Conservation (phyloP, 2,113 vertebrate species). For the Lepisosteus osseus region DNA sequence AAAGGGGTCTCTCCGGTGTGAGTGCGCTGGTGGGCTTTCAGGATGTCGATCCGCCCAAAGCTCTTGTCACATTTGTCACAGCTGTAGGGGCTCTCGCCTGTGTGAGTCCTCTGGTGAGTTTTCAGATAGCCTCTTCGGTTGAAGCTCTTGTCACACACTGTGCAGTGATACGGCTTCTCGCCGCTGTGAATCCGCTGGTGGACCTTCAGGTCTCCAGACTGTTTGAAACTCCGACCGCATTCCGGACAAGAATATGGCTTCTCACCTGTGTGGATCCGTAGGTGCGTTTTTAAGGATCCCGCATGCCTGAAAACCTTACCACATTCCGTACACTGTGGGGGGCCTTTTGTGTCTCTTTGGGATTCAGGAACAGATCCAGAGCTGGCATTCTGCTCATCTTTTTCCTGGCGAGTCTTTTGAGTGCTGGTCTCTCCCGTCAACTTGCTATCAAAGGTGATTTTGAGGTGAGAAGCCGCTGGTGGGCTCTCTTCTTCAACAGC, state of each 20-base stretch:
- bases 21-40: constrained; percentile 41
- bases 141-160: constrained; percentile 1
- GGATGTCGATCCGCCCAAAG: constrained; percentile 66
- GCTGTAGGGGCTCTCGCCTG: constrained; percentile 9
- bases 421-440: too few species aligned
- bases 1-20: background rate
- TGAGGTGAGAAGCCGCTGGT: too few species aligned
- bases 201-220: background rate
- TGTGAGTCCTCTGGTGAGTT: background rate
- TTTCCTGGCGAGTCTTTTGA: too few species aligned
- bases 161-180: constrained; percentile 29
- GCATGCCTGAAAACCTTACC: constrained; percentile 68
- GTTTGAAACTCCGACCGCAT: background rate
- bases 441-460: too few species aligned
- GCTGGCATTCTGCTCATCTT: too few species aligned
- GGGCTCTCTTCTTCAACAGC: too few species aligned
- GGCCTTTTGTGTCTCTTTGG: too few species aligned
- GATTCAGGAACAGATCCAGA: too few species aligned
- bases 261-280: background rate
- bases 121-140: background rate
- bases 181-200: background rate
- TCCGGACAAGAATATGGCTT: background rate
- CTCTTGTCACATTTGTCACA: constrained; percentile 69
- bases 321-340: constrained; percentile 56
- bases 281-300: constrained; percentile 58